phyloP scores from a whole-genome alignment of 2,113 vertebrate species.

The Himantopus leucocephalus region DNA sequence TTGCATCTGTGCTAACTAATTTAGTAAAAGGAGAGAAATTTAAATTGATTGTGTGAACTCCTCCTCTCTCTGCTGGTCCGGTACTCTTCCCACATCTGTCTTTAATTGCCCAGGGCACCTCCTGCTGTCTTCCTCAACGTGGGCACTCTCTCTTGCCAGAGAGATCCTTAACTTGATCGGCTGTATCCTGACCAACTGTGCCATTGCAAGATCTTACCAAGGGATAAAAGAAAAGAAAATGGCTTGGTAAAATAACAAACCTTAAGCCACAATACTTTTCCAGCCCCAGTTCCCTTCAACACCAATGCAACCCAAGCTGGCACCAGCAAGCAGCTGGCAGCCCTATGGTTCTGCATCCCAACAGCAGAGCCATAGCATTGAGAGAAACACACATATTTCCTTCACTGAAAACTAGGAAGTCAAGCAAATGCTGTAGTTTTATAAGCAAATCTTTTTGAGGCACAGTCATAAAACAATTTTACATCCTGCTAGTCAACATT shows the following conservation, averaged over 20 bases:
- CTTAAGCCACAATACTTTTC: background rate
- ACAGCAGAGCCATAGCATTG: background rate
- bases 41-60: background rate
- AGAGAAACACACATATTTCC: background rate
- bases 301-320: background rate
- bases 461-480: background rate
- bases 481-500: background rate
- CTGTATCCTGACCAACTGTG: background rate
- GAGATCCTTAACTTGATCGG: background rate
- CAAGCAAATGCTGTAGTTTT: background rate
- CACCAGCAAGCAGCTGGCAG: background rate
- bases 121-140: constrained; percentile 49
- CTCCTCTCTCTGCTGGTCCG: background rate
- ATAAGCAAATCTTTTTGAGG: background rate
- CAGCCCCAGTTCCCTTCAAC: background rate
- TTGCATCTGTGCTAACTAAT: background rate
- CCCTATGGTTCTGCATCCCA: background rate
- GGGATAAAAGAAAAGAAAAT: background rate
- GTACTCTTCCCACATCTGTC: background rate
- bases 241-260: background rate
- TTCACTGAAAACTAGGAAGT: background rate
- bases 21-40: background rate
- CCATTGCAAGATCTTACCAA: background rate
- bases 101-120: constrained; percentile 58
- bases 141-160: background rate